These are phyloP conservation scores for Dysdera silvatica DNA, from an alignment of 1,140 invertebrate genomes.

Conservation along the genomic window DNA sequence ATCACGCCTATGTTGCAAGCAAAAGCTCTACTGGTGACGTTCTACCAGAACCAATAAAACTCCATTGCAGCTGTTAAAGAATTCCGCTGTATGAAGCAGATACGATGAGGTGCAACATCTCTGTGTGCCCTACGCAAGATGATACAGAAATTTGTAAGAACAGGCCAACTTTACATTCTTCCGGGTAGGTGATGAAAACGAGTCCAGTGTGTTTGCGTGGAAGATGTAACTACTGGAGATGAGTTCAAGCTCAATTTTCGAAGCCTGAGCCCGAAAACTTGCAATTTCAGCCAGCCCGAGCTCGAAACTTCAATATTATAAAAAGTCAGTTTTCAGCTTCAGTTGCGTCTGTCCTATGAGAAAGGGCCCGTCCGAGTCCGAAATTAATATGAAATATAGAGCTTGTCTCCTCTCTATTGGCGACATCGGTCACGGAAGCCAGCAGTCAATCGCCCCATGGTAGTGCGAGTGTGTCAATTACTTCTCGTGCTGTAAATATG, in stretches of 20 bases:
- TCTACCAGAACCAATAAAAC: not conserved
- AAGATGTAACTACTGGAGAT: not conserved
- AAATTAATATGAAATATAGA: too few relatives aligned
- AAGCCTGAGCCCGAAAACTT: too few relatives aligned
- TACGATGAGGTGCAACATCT: not conserved
- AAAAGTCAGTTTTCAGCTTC: too few relatives aligned
- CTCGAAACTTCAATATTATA: too few relatives aligned
- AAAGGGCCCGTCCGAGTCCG: too few relatives aligned
- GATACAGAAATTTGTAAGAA: constrained; percentile 2
- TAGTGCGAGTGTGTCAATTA: not conserved
- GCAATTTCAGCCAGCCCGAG: too few relatives aligned
- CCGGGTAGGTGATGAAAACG: not conserved
- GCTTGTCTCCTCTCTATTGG: too few relatives aligned
- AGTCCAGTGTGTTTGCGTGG: not conserved
- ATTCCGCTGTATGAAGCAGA: not conserved
- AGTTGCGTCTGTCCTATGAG: too few relatives aligned
- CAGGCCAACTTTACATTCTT: not conserved
- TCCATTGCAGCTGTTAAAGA: not conserved
- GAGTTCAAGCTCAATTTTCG: too few relatives aligned
- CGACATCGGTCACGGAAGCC: not conserved
- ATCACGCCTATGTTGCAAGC: not conserved
- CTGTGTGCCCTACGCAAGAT: not conserved
- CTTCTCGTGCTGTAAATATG: not conserved
- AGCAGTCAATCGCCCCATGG: not conserved
- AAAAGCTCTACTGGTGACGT: not conserved